These are phyloP conservation scores for Nebria salina DNA, from an alignment of 2,888 invertebrate species.

Conservation along the genomic window DNA sequence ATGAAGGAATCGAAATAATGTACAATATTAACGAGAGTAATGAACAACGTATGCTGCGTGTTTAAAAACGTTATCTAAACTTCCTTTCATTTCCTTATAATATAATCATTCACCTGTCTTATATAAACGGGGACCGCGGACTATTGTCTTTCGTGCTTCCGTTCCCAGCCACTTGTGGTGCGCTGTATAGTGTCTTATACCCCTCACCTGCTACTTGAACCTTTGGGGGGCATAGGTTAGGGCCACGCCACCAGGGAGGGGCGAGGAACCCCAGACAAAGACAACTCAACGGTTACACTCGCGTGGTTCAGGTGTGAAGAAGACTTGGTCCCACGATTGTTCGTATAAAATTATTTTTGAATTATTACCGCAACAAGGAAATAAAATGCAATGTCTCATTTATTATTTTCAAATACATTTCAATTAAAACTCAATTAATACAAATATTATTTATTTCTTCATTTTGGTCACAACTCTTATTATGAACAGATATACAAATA, in stretches of 20 bases:
- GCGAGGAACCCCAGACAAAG: background rate
- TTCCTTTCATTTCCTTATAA: slow-evolving; percentile 47
- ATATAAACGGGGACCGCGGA: slow-evolving; percentile 4
- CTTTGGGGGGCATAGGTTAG: slow-evolving; percentile 17
- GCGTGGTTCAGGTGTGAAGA: slow-evolving; percentile 51
- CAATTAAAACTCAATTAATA: too few relatives aligned
- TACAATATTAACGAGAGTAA: background rate
- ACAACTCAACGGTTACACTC: slow-evolving; percentile 49
- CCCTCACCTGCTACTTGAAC: slow-evolving; percentile 18
- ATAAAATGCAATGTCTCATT: background rate
- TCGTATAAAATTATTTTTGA: slow-evolving; percentile 48
- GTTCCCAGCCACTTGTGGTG: slow-evolving; percentile 20
- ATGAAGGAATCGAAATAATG: background rate
- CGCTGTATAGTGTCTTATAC: background rate
- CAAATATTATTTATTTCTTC: too few relatives aligned
- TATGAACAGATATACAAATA: too few relatives aligned
- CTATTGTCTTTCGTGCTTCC: slow-evolving; percentile 17
- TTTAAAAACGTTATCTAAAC: slow-evolving; percentile 39
- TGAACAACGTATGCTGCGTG: background rate
- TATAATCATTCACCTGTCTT: slow-evolving; percentile 51
- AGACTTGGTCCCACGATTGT: slow-evolving; percentile 49
- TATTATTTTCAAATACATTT: too few relatives aligned
- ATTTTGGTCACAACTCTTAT: too few relatives aligned
- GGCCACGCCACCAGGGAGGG: background rate
- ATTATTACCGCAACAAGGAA: slow-evolving; percentile 36